Evolutionary conservation across 2,113 vertebrate genomes (phyloP), one percentile per base, ranked within the genome.

Genomic region (Zingel zingel): DNA sequence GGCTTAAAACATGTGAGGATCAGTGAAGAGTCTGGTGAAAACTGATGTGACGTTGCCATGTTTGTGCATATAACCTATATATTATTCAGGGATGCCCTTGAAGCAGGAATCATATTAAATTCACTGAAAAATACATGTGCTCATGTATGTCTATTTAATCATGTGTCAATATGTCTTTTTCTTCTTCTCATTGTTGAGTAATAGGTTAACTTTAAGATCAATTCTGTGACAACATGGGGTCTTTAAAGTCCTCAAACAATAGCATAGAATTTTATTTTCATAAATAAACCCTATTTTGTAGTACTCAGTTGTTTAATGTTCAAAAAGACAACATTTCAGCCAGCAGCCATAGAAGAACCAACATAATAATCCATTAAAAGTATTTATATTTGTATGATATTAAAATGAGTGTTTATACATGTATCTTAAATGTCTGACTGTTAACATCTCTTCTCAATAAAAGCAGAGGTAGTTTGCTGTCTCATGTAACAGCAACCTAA

Each of bases 1-100:
- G n/a, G 50, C 73, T 65, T 56, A 61, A 65, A 79, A 58, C 58
- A 59, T 65, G 65, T 79, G 66, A 71, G 61, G 33, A 83, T 62
- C 76, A 48, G 23, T 50, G 16, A 13, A n/a, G 25, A 68, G 69
- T 80, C 56, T 70, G 70, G 53, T 50, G 61, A 76, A 76, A 81
- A 77, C 45, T 50, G 27, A 70, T 74, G 27, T 65, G 69, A 58
- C 0, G 7, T 54, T 2, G 3, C 3, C 48, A 45, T 30, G 54
- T 61, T 50, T 63, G 18, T 69, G 21, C n/a, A 18, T 72, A 47
- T 33, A 3, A 33, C 33, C 33, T 33, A 33, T 25, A 66, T 30
- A 51, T 50, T 16, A 57, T 77, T 16, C 19, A 36, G 16, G 13
- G 25, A 50, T 15, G 19, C 19, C 13, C 5, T 16, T 62, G 13